phyloP scores from a whole-genome alignment of 1,140 invertebrate species.

The Drosophila murphyi region DNA sequence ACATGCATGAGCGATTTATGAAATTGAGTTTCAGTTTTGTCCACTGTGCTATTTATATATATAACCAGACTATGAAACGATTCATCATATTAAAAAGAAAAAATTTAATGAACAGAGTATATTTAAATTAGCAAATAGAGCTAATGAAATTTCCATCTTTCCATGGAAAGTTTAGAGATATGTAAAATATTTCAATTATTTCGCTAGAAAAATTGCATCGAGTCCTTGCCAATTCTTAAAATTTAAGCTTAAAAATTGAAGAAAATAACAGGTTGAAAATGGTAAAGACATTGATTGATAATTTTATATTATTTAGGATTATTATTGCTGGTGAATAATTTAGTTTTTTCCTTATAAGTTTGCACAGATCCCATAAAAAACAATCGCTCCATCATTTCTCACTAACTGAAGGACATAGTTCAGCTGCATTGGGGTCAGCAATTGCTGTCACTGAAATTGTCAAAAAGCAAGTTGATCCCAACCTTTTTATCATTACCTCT shows the following conservation, averaged over 20 bases:
- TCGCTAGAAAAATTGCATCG: no score
- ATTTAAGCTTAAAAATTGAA: no score
- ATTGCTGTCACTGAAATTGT: conserved; percentile 61
- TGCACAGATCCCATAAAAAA: not conserved
- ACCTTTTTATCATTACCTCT: conserved; percentile 11
- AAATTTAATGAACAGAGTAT: not conserved
- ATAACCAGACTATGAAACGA: conserved; percentile 1
- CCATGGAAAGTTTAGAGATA: no score
- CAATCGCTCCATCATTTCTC: conserved; percentile 45
- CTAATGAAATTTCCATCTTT: no score
- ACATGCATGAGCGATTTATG: conserved; percentile 66
- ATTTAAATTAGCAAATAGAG: no score
- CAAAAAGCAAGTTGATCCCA: conserved; percentile 57
- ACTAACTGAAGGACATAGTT: conserved; percentile 20
- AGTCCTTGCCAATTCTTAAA: no score
- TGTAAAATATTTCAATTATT: no score
- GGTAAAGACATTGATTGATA: not conserved
- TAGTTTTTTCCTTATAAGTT: conserved; percentile 5
- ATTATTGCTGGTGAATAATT: not conserved
- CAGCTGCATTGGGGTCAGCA: conserved; percentile 31
- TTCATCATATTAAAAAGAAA: conserved; percentile 25
- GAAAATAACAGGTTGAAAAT: no score
- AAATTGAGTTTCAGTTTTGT: conserved; percentile 66
- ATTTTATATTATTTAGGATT: not conserved
- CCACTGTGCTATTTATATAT: conserved; percentile 41